These are phyloP conservation scores for Strongylocentrotus purpuratus DNA, from an alignment of 35 echinoderm and acorn worm species.

Conservation along the genomic window DNA sequence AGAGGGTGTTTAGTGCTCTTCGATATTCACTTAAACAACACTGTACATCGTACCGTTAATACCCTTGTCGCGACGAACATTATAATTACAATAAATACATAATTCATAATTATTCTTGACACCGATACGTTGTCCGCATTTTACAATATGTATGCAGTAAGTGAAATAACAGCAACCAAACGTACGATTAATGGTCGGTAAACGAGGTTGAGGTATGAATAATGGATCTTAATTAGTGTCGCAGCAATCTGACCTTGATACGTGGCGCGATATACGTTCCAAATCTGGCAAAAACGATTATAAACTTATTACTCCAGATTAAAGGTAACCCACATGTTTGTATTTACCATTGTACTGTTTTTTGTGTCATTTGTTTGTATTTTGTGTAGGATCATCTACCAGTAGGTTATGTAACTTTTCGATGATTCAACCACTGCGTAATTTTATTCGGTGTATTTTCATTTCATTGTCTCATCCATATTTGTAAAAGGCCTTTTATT, in stretches of 20 bases:
- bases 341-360: no score
- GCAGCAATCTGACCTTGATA: not conserved
- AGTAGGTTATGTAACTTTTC: no score
- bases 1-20: not conserved
- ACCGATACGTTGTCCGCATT: not conserved
- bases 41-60: not conserved
- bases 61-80: not conserved
- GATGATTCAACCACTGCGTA: no score
- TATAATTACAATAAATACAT: not conserved
- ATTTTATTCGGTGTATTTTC: no score
- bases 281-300: not conserved
- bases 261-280: not conserved
- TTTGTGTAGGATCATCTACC: no score
- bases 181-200: not conserved
- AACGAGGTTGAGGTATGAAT: not conserved
- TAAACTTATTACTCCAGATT: not conserved
- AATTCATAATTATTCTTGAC: not conserved
- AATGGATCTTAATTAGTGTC: not conserved
- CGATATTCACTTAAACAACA: not conserved
- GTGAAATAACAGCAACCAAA: not conserved
- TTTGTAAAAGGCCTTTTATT: no score
- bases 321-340: not conserved
- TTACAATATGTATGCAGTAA: not conserved
- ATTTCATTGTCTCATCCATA: no score
- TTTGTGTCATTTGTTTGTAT: no score